Conservation (phyloP, 2,797 vertebrate species). For the Microtus obscurus region DNA sequence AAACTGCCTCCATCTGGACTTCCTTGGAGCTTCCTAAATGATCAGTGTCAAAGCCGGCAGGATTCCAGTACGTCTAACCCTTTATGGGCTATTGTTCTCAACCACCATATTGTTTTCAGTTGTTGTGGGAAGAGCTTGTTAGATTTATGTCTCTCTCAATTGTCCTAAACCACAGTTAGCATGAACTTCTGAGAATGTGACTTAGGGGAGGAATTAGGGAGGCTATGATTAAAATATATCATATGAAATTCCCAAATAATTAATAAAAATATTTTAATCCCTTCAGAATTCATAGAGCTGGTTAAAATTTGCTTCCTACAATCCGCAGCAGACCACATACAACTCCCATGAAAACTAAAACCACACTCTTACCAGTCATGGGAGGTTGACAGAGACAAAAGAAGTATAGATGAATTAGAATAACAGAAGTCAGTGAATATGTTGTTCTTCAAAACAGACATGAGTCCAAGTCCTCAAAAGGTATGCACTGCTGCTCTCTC, state of each 20-base stretch:
- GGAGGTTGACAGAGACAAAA: conserved; percentile 2
- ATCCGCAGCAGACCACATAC: background rate
- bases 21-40: conserved; percentile 70
- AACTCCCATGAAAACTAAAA: conserved; percentile 59
- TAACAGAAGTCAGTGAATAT: background rate
- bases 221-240: background rate
- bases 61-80: conserved; percentile 73
- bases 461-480: background rate
- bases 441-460: conserved; percentile 34
- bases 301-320: conserved; percentile 29
- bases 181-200: conserved; percentile 14
- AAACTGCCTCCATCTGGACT: conserved; percentile 81
- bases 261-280: background rate
- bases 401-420: background rate
- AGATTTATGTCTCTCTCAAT: conserved; percentile 62
- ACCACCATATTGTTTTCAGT: conserved; percentile 67
- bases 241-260: background rate
- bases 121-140: conserved; percentile 74
- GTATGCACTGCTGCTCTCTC: background rate
- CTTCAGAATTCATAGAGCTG: conserved; percentile 33
- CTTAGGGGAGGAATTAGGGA: background rate
- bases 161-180: conserved; percentile 41
- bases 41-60: conserved; percentile 80
- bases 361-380: conserved; percentile 2
- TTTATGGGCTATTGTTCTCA: conserved; percentile 81